Evolutionary conservation across 2,888 invertebrate species (phyloP), one percentile per base, ranked within the genome.

Genomic region (Aethes cnicana): DNA sequence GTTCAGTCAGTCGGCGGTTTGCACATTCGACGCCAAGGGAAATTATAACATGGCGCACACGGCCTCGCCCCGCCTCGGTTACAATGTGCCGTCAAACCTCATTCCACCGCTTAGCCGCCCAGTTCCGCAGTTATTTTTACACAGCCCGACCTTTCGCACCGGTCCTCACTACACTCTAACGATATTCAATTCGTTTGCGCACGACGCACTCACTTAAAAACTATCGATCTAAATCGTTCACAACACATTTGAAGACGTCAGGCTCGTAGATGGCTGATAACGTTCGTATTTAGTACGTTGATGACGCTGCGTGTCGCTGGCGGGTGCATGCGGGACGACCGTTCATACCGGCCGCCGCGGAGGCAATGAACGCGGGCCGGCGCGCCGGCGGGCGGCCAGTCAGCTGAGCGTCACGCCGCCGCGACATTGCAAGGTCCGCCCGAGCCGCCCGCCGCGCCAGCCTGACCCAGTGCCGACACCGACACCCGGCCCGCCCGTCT

Each of bases 291-390:
- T 61, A 60, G 61, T 53, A 59, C 59, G 63, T 58, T 61, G 58
- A 30, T 28, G 7, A 35, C 42, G 33, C 23, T 18, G 28, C 21
- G 14, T 16, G 14, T 39, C 21, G 49, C 39, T 44, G 42, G 48
- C 49, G 23, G 59, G 65, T 56, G 71, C 84, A 80, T 82, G 72
- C 75, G 64, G 63, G 58, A 66, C 85, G 80, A 74, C 77, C 77
- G 80, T 78, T 81, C 86, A 70, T 84, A 74, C 76, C 86, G 86
- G 86, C 85, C 79, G 92, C 92, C 92, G 91, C 91, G 91, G 88
- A 92, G 91, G 91, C 92, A 91, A 91, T 92, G 92, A 92, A 92
- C 92, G 92, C 90, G 90, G 90, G 81, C 85, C 84, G 84, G 72
- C 65, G 69, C 66, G 59, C 70, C 64, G 80, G 76, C 77, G 71